Base-by-base conservation (phyloP, 2,888 invertebrate genomes). In the Oithona nana region DNA sequence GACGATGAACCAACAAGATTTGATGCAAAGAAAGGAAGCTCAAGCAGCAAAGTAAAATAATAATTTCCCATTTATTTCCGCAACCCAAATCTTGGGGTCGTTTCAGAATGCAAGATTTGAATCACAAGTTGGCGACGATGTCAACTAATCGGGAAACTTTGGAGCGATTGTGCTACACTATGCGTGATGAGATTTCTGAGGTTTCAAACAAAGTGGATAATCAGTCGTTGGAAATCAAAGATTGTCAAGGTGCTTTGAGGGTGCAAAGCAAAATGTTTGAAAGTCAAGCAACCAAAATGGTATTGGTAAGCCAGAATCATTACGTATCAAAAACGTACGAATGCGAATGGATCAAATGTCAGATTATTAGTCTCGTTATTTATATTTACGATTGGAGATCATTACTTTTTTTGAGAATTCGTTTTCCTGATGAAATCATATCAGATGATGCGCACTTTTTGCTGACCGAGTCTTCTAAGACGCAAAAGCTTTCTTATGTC, bases 31-130 rank as follows among this genome's bases (percentile, higher is more conserved):
- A 51, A 65, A 63, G 30, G 65, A 65, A 13, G 28, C 22, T 16
- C 52, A 61, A 20, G 52, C 28, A n/a, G 31, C 13, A 50, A 63
- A 50, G 60, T 60, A 57, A 57, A 24, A 13, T 54, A 20, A 20
- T 24, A 26, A 4, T 13, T 11, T 39, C 8, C 8, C 8, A 51
- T 22, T 13, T 51, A 16, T 6, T 22, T 51, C 20, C 6, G 6
- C 11, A 56, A 20, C 3, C 26, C 13, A 22, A 16, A 28, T 20
- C 8, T 3, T 11, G 16, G n/a, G 4, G n/a, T 28, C 3, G n/a
- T 48, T 58, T n/a, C 50, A 67, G 67, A 30, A 20, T 66, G 4
- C 65, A 66, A 48, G 66, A 67, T 31, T 63, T 65, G 51, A 57
- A 59, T 1, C 66, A 65, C 51, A 66, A 66, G 30, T 57, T 67